Evolutionary conservation across 2,888 invertebrate species (phyloP).

Genomic region (Pseudolycoriella hygida): DNA sequence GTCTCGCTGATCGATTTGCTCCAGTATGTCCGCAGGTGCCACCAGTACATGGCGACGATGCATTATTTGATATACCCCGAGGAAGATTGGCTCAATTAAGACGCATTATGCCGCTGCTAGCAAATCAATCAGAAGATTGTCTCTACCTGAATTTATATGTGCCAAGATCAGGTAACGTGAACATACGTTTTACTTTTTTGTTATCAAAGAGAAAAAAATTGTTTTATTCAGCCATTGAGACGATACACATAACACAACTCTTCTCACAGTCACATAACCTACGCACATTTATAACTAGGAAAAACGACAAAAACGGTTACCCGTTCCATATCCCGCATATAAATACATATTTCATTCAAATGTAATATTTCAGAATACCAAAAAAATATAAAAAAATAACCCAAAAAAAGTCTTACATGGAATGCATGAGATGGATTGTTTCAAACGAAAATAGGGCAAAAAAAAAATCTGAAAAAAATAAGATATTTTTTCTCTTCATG

Average conservation of each 20-base stretch:
- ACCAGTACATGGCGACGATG: slow-evolving; percentile 35
- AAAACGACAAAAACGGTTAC: no score
- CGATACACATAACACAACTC: no score
- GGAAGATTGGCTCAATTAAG: slow-evolving; percentile 72
- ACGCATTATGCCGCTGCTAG: slow-evolving; percentile 62
- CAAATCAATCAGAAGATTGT: slow-evolving; percentile 94
- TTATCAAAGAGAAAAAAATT: no score
- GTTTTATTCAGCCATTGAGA: no score
- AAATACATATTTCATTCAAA: no score
- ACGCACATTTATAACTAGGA: no score
- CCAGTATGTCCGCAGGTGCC: slow-evolving; percentile 78
- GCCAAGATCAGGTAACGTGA: slow-evolving; percentile 39
- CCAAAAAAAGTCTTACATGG: not conserved
- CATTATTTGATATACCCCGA: slow-evolving; percentile 56
- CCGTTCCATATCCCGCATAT: no score
- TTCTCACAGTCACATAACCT: no score
- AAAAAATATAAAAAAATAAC: no score
- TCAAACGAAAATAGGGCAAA: not conserved
- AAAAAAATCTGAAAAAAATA: not conserved
- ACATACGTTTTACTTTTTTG: no score
- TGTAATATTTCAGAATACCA: no score
- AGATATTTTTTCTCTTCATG: not conserved
- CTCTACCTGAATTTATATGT: slow-evolving; percentile 94
- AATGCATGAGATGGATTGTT: not conserved
- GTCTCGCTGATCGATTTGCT: slow-evolving; percentile 62